Evolutionary conservation across 2,113 vertebrate genomes (phyloP).

Genomic region (Serinus canaria): DNA sequence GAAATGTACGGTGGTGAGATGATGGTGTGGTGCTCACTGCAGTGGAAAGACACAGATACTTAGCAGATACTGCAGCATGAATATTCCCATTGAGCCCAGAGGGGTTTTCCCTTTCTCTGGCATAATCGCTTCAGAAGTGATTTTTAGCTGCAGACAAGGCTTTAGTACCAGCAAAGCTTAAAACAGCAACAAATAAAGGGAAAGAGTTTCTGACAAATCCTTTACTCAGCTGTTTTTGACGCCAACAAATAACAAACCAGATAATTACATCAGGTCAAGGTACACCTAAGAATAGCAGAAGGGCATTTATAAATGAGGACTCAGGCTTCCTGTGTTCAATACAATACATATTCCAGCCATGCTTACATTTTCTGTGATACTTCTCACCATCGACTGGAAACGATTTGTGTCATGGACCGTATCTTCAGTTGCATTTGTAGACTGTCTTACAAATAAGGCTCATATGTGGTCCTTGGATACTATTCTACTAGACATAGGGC

Average conservation of each 20-base stretch:
- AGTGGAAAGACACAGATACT: neutral
- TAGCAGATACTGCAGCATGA: neutral
- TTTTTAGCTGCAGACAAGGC: neutral
- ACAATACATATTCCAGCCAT: neutral
- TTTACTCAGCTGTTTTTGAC: neutral
- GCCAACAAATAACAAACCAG: neutral
- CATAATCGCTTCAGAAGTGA: neutral
- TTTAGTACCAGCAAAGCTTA: neutral
- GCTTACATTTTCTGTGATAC: neutral
- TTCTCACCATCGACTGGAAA: neutral
- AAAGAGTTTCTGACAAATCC: neutral
- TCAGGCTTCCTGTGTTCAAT: neutral
- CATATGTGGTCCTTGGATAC: neutral
- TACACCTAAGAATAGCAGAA: neutral
- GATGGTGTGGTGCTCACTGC: slow-evolving; percentile 6
- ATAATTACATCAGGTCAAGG: neutral
- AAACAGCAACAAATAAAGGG: neutral
- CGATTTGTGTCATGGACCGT: fast-evolving
- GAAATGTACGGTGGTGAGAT: neutral
- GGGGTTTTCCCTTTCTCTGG: neutral
- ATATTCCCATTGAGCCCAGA: neutral
- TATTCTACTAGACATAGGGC: neutral
- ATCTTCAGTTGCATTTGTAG: neutral
- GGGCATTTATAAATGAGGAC: neutral
- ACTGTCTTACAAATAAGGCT: neutral